These are phyloP conservation scores for Micromesistius poutassou DNA, from an alignment of 2,797 vertebrate species.

Conservation along the genomic window DNA sequence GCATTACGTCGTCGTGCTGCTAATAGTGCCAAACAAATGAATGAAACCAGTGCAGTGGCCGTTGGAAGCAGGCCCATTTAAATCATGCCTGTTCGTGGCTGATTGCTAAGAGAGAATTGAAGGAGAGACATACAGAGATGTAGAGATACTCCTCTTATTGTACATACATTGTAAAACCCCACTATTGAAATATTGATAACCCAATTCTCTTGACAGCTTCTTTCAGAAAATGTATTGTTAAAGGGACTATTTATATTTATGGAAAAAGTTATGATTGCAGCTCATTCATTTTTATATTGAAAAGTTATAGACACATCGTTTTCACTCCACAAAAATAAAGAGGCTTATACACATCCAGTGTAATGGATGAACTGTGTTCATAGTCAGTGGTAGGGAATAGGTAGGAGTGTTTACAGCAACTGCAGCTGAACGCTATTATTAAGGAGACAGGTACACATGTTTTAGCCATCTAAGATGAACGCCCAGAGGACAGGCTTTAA, in stretches of 20 bases:
- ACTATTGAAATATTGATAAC: background rate
- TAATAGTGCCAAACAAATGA: background rate
- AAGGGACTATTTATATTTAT: background rate
- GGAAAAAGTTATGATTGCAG: background rate
- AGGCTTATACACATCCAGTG: background rate
- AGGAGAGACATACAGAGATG: too few relatives aligned
- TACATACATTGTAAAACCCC: background rate
- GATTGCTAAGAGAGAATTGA: too few relatives aligned
- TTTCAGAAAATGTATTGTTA: background rate
- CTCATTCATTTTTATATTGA: slow-evolving; percentile 3
- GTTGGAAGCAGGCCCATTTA: too few relatives aligned
- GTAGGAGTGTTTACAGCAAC: background rate
- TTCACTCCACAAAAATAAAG: background rate
- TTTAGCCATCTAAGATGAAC: background rate
- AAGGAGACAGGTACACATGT: background rate
- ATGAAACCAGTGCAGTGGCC: too few relatives aligned
- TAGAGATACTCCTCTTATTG: too few relatives aligned
- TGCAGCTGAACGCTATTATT: background rate
- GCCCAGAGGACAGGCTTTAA: too few relatives aligned
- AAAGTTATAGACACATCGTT: background rate
- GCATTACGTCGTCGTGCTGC: background rate
- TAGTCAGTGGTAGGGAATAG: background rate
- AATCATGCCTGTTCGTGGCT: too few relatives aligned
- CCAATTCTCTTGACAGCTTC: background rate
- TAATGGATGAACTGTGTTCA: background rate